Evolutionary conservation across 2,113 vertebrate genomes (phyloP).

Genomic region (Nyctibius bracteatus): DNA sequence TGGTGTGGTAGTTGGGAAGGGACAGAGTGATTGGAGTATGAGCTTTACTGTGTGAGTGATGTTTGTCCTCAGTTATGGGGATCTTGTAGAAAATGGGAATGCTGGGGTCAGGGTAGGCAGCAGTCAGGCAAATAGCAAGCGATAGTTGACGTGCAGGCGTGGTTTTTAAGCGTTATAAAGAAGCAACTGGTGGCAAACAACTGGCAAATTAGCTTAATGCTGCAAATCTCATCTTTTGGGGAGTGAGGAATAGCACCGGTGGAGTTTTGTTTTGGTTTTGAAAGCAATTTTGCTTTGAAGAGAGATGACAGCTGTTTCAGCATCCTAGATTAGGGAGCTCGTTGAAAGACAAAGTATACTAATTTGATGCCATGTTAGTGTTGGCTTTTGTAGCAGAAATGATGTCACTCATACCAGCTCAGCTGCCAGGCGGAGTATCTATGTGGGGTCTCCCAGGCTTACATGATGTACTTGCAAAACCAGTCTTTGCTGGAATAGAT

Average conservation of each 20-base stretch:
- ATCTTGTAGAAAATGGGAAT: background rate
- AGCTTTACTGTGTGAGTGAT: background rate
- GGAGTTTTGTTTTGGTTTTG: background rate
- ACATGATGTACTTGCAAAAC: background rate
- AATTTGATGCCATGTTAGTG: background rate
- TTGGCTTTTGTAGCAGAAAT: background rate
- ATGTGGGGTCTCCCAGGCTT: background rate
- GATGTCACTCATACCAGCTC: background rate
- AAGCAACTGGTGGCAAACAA: background rate
- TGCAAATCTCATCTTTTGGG: background rate
- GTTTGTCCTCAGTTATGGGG: background rate
- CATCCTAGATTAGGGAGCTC: background rate
- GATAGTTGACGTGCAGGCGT: fast-evolving
- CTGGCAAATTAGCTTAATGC: background rate
- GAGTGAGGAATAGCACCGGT: background rate
- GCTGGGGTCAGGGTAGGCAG: background rate
- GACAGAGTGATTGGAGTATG: fast-evolving
- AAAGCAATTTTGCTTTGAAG: background rate
- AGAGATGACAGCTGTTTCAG: background rate
- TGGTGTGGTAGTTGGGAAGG: fast-evolving
- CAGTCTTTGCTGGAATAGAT: too few species aligned
- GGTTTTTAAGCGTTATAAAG: background rate
- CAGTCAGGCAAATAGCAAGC: background rate
- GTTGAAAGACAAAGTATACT: background rate
- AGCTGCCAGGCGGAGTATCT: background rate